A percentile compares a stretch with the other conserved stretches of the same genome.
Conservation (phyloP, 2,888 invertebrate species). For the Muschampia plurimacula region DNA sequence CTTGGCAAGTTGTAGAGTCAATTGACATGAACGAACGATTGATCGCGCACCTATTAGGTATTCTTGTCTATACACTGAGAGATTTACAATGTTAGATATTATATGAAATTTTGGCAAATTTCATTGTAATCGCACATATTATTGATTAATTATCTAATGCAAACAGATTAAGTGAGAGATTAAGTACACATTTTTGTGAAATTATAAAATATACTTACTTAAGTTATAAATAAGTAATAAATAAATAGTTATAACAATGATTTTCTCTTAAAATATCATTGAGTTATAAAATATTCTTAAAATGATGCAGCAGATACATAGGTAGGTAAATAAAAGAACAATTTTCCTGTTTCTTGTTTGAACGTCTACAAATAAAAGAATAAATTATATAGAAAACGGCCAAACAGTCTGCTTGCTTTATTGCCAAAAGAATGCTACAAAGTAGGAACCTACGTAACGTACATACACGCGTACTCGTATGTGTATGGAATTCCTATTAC, state of each 20-base stretch:
- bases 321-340: too few species aligned
- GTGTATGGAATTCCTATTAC: constrained; percentile 18
- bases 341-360: background rate
- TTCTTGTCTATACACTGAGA: background rate
- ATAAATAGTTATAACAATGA: too few species aligned
- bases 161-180: too few species aligned
- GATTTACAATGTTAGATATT: constrained; percentile 1
- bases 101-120: constrained; percentile 33
- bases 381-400: background rate
- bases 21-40: constrained; percentile 59
- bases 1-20: constrained; percentile 63
- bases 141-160: background rate
- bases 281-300: too few species aligned
- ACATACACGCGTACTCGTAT: background rate
- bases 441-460: background rate
- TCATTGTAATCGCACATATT: background rate
- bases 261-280: too few species aligned
- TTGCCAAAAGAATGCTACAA: constrained; percentile 8
- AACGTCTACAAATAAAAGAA: background rate
- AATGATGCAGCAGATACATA: too few species aligned
- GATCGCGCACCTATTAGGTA: constrained; percentile 58
- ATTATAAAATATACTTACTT: too few species aligned
- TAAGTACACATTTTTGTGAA: too few species aligned
- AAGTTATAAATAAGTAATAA: too few species aligned
- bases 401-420: background rate